A percentile compares a stretch with the other conserved stretches of the same genome.
phyloP scores from a whole-genome alignment of 2,797 vertebrate species.

The Anomalospiza imberbis region DNA sequence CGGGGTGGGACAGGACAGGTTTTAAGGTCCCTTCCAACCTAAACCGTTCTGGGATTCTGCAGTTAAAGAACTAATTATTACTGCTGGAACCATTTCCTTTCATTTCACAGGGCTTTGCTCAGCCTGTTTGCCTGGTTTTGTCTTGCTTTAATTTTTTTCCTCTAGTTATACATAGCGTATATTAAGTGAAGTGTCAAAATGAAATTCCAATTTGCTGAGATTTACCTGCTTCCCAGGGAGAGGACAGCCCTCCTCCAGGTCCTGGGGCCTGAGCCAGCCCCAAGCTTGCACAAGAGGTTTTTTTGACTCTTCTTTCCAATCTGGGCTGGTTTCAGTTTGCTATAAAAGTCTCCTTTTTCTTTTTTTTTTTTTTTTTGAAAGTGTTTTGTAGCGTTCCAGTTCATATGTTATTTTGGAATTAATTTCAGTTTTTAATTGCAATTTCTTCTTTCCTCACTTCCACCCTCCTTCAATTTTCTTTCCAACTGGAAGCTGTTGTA shows the following conservation, averaged over 20 bases:
- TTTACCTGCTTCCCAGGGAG: not conserved
- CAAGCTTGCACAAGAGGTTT: not conserved
- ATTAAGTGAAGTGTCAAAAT: not conserved
- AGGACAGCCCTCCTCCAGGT: not conserved
- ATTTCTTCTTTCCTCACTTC: conserved; percentile 41
- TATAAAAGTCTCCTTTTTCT: not conserved
- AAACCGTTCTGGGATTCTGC: not conserved
- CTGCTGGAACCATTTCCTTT: not conserved
- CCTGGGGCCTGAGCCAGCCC: not conserved
- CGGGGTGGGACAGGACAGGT: not conserved
- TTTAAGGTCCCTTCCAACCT: not conserved
- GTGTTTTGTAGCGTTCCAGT: not conserved
- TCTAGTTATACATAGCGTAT: not conserved
- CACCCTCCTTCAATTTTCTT: conserved; percentile 43
- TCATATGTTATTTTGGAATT: not conserved
- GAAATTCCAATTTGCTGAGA: conserved; percentile 15
- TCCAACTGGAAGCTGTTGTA: conserved; percentile 11
- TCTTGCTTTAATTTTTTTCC: not conserved
- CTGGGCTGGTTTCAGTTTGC: not conserved
- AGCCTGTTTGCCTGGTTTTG: not conserved
- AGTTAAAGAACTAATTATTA: not conserved
- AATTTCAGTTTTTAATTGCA: conserved; percentile 44
- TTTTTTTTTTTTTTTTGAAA: not conserved
- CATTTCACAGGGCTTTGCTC: not conserved
- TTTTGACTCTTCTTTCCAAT: not conserved